Conservation (phyloP, 2,888 invertebrate species). For the Microctonus aethiopoides region DNA sequence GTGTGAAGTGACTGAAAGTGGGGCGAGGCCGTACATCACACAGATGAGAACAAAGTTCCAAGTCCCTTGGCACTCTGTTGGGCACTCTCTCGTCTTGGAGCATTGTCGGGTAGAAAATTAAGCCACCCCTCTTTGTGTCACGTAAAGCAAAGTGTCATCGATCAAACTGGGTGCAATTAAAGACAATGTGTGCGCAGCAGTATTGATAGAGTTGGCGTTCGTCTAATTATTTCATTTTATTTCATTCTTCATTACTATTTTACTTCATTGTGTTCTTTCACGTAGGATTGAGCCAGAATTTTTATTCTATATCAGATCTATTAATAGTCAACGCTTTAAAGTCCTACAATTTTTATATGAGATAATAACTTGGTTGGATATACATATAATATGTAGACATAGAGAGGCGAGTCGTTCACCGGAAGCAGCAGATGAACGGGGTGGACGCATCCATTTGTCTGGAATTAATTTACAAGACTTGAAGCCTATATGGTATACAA, state of each 20-base stretch:
- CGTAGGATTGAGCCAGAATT: too few relatives aligned
- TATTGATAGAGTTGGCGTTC: too few relatives aligned
- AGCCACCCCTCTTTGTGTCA: conserved; percentile 27
- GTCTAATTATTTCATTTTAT: neutral
- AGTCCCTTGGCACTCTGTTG: conserved; percentile 20
- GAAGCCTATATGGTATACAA: neutral
- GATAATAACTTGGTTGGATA: neutral
- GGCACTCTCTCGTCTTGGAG: neutral
- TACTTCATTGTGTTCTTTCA: neutral
- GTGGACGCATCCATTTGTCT: neutral
- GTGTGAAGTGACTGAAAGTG: conserved; percentile 22
- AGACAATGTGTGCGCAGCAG: neutral
- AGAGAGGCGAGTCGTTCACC: conserved; percentile 13
- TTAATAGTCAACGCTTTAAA: neutral
- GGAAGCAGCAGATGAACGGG: conserved; percentile 29
- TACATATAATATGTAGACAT: neutral
- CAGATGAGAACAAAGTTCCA: conserved; percentile 29
- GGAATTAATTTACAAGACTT: neutral
- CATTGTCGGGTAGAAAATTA: conserved; percentile 22
- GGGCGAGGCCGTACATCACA: conserved; percentile 38
- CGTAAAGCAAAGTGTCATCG: conserved; percentile 20
- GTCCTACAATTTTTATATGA: neutral
- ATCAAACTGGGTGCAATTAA: conserved; percentile 27
- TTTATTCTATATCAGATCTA: neutral
- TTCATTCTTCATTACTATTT: neutral